These are phyloP conservation scores for Girardinichthys multiradiatus DNA, from an alignment of 2,113 vertebrate genomes.

Conservation along the genomic window DNA sequence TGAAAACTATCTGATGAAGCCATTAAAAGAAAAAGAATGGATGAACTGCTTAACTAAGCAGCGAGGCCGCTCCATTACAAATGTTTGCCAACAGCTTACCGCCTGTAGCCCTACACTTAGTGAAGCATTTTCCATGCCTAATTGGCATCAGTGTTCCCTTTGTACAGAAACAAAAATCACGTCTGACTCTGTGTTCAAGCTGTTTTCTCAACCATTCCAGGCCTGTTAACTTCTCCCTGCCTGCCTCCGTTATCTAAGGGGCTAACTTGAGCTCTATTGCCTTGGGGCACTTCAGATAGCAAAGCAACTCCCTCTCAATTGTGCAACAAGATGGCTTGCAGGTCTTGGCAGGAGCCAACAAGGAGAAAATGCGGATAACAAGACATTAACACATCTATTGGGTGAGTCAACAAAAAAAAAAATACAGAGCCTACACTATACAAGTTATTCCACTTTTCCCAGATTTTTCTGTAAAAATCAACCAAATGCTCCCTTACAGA, in stretches of 20 bases:
- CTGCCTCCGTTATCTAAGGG: slow-evolving; percentile 23
- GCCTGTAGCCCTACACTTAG: slow-evolving; percentile 38
- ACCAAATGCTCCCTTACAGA: background rate
- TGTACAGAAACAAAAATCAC: slow-evolving; percentile 18
- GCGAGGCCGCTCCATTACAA: slow-evolving; percentile 33
- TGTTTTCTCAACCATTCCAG: slow-evolving; percentile 18
- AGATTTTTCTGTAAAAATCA: too few species aligned
- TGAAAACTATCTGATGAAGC: slow-evolving; percentile 71
- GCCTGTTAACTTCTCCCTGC: slow-evolving; percentile 31
- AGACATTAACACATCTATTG: background rate
- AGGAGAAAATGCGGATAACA: slow-evolving; percentile 25
- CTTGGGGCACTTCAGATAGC: slow-evolving; percentile 43
- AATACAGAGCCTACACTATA: too few species aligned
- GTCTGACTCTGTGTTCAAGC: slow-evolving; percentile 31
- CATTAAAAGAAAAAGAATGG: slow-evolving; percentile 70
- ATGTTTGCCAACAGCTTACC: slow-evolving; percentile 51
- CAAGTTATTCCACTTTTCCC: too few species aligned
- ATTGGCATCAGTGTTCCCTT: slow-evolving; percentile 50
- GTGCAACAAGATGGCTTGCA: slow-evolving; percentile 60
- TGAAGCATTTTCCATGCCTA: slow-evolving; percentile 31
- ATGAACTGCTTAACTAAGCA: slow-evolving; percentile 34
- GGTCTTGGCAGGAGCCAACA: slow-evolving; percentile 28
- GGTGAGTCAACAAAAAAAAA: background rate
- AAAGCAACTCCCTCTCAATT: slow-evolving; percentile 36
- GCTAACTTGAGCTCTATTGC: slow-evolving; percentile 34